These are phyloP conservation scores for Heliconius melpomene DNA, from an alignment of 1,140 invertebrate genomes.

Conservation along the genomic window DNA sequence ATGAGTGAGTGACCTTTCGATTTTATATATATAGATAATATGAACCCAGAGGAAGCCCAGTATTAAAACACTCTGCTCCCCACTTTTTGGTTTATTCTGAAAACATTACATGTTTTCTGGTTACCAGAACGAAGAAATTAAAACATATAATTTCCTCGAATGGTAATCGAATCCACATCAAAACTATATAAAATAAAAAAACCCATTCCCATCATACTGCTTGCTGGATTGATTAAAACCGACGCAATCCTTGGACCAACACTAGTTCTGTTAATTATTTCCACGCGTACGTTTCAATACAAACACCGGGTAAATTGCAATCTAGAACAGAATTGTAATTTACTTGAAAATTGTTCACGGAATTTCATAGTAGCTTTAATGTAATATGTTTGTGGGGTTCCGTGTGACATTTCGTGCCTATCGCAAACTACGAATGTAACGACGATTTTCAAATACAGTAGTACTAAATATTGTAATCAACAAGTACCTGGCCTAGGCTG, in stretches of 20 bases:
- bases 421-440: neutral
- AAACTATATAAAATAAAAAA: neutral
- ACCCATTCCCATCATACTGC: neutral
- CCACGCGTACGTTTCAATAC: slow-evolving; percentile 37
- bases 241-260: slow-evolving; percentile 1
- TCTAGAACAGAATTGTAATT: slow-evolving; percentile 45
- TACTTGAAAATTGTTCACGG: slow-evolving; percentile 42
- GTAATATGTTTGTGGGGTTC: slow-evolving; percentile 21
- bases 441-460: neutral
- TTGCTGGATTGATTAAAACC: neutral
- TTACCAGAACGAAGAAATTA: too few relatives aligned
- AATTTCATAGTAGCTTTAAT: slow-evolving; percentile 35
- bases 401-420: neutral
- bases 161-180: neutral
- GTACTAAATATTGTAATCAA: neutral
- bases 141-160: too few relatives aligned
- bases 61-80: too few relatives aligned
- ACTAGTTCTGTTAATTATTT: slow-evolving; percentile 31
- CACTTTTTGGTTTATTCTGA: too few relatives aligned
- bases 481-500: neutral
- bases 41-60: too few relatives aligned
- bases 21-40: too few relatives aligned
- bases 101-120: too few relatives aligned
- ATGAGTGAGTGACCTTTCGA: too few relatives aligned
- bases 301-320: slow-evolving; percentile 44